Evolutionary conservation across 1,140 invertebrate species (phyloP).

Genomic region (Steinernema feltiae): DNA sequence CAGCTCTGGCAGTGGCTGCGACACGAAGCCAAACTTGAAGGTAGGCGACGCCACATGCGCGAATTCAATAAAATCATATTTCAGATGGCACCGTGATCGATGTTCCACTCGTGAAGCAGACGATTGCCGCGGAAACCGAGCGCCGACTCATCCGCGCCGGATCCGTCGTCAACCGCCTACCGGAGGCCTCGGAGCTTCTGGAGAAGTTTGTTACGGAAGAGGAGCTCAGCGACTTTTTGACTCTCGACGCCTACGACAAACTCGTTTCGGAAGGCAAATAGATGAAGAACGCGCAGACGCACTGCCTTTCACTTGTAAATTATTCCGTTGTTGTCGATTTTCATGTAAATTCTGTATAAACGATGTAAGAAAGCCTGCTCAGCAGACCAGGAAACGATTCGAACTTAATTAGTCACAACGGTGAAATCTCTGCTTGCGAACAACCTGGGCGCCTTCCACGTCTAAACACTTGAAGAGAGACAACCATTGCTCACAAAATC

Average conservation of each 20-base stretch:
- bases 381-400: too few species aligned
- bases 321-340: neutral
- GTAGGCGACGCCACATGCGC: too few species aligned
- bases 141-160: slow-evolving; percentile 53
- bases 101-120: slow-evolving; percentile 53
- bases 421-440: too few species aligned
- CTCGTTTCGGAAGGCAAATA: slow-evolving; percentile 56
- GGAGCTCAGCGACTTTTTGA: slow-evolving; percentile 54
- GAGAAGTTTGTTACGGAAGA: slow-evolving; percentile 54
- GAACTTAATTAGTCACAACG: too few species aligned
- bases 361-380: neutral
- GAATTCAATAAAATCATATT: too few species aligned
- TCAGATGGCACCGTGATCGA: slow-evolving; percentile 48
- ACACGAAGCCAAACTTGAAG: slow-evolving; percentile 62
- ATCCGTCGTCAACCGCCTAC: slow-evolving; percentile 55
- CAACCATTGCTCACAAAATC: too few species aligned
- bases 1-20: slow-evolving; percentile 72
- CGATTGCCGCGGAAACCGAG: slow-evolving; percentile 55
- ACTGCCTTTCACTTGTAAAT: slow-evolving; percentile 13
- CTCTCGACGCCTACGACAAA: slow-evolving; percentile 50
- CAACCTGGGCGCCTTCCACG: too few species aligned
- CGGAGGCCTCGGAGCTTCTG: slow-evolving; percentile 54
- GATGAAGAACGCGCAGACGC: neutral
- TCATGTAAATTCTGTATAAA: neutral
- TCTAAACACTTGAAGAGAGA: too few species aligned